Conservation (phyloP, 2,888 invertebrate genomes). For the Acanthosepion esculentum region DNA sequence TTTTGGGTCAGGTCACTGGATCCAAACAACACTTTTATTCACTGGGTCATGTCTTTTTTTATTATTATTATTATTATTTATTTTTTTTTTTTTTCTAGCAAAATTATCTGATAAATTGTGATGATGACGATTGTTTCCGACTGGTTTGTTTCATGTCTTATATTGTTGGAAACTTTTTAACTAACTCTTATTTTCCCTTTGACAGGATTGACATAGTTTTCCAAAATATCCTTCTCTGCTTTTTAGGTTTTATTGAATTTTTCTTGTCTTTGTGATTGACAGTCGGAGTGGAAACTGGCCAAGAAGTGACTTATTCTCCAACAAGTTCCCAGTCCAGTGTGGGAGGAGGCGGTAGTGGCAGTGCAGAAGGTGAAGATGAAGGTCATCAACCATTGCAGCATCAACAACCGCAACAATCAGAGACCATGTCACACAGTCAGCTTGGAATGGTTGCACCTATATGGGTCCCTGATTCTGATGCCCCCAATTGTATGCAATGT, state of each 20-base stretch:
- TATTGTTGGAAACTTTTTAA: no score
- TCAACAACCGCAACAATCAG: conserved; percentile 48
- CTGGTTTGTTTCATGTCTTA: no score
- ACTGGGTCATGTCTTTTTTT: no score
- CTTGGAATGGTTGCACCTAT: conserved; percentile 86
- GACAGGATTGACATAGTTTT: no score
- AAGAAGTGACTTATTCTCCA: conserved; percentile 39
- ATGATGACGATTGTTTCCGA: no score
- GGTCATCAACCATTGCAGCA: conserved; percentile 34
- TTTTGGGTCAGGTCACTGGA: no score
- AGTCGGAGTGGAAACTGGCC: conserved; percentile 8
- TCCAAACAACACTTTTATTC: no score
- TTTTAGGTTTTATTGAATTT: not conserved
- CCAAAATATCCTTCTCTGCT: no score
- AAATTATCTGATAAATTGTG: no score
- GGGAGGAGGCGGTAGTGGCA: conserved; percentile 51
- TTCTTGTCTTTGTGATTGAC: not conserved
- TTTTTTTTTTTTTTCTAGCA: no score
- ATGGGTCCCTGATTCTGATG: conserved; percentile 90
- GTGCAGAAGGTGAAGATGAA: conserved; percentile 47
- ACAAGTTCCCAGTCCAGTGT: conserved; percentile 50
- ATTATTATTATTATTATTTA: no score
- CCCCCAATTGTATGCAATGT: conserved; percentile 88
- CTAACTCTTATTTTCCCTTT: no score
- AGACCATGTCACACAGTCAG: conserved; percentile 54